Conservation (phyloP, 2,113 vertebrate species). For the Oophaga pumilio region DNA sequence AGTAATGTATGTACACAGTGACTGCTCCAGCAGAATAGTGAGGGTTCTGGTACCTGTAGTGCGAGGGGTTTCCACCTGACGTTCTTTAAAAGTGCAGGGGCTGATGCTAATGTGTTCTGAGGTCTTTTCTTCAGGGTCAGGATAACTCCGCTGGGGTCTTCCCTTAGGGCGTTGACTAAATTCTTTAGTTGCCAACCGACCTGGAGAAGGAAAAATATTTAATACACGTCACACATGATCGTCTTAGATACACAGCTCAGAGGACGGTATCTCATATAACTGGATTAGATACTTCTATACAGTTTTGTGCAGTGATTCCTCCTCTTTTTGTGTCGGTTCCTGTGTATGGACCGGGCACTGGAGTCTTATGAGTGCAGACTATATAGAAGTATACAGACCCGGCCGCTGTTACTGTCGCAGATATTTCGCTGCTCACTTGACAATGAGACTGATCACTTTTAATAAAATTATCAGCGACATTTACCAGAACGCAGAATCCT, state of each 20-base stretch:
- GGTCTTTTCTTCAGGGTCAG: constrained; percentile 88
- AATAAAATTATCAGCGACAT: constrained; percentile 46
- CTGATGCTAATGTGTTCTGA: constrained; percentile 85
- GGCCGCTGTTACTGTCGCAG: not conserved
- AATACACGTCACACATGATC: not conserved
- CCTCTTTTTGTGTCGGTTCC: no score
- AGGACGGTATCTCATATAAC: not conserved
- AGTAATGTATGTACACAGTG: no score
- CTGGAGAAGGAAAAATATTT: constrained; percentile 60
- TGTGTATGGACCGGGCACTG: no score
- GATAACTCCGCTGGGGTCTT: constrained; percentile 86
- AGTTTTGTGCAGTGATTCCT: no score
- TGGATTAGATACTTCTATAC: not conserved
- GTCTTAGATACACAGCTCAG: not conserved
- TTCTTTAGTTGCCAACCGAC: constrained; percentile 93
- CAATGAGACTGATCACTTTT: constrained; percentile 58
- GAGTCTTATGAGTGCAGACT: not conserved
- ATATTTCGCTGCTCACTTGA: constrained; percentile 29
- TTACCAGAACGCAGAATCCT: constrained; percentile 32
- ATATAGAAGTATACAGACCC: no score
- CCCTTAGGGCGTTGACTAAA: constrained; percentile 84
- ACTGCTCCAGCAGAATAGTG: no score
- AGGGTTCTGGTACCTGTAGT: constrained; percentile 76
- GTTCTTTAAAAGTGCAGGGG: constrained; percentile 86
- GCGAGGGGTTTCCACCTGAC: constrained; percentile 88